Evolutionary conservation across 2,888 invertebrate genomes (phyloP), one percentile per base, ranked within the genome.

Genomic region (Agrochola litura): DNA sequence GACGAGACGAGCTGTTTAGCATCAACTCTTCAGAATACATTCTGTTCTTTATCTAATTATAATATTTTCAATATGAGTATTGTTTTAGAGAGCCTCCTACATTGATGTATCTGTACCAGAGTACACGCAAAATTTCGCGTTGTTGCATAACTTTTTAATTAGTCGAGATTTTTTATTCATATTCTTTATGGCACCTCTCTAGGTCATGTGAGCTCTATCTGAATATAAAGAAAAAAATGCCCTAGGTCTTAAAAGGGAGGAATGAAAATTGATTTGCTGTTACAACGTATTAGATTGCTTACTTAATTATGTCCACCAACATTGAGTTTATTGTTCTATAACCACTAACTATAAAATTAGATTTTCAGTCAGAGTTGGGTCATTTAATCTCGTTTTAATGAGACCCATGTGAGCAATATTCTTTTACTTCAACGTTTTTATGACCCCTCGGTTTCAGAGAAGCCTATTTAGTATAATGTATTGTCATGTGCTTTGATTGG

Each of bases 401-500:
- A 49, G n/a, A 49, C 63, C 63, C 69, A 10, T 49, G 54, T 77
- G 69, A 30, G 41, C 46, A 0, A 61, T 46, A 4, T 68, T 41
- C 22, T n/a, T 66, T 66, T 41, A 25, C 77, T 68, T 68, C 46
- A 37, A 46, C 61, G 61, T 77, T 77, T 63, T 67, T 19, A 66
- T 61, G 71, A 52, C 12, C 4, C 8, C 14, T n/a, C 4, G 6
- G 12, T 56, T 68, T 63, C 22, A 22, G 25, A 49, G n/a, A 46
- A 14, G 14, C 6, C 46, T 10, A 63, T 77, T 68, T 30, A 54
- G 30, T 60, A 65, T n/a, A 67, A 77, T 68, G 77, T 46, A 3
- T 63, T 49, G 63, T 54, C 61, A 49, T 63, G 9, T 43, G 16
- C 12, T 43, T 58, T 37, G 30, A 52, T 66, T 63, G 54, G 30